Evolutionary conservation across 2,888 invertebrate species (phyloP).

Genomic region (Galerucella pusilla): DNA sequence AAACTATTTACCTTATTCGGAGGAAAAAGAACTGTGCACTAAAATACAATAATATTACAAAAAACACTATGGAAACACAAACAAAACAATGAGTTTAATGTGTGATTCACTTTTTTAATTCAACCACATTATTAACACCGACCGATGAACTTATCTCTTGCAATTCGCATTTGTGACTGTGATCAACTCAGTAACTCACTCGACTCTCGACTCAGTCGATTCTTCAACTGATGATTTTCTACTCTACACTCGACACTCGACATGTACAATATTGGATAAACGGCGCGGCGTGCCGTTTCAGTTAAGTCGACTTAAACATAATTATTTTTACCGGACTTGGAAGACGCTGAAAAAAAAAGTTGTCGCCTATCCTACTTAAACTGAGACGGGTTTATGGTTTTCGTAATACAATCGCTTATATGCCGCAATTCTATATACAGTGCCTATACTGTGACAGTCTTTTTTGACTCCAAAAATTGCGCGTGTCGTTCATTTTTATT

Average conservation of each 20-base stretch:
- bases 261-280: neutral
- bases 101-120: slow-evolving; percentile 15
- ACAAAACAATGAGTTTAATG: slow-evolving; percentile 1
- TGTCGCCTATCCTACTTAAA: slow-evolving; percentile 26
- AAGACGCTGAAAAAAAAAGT: slow-evolving; percentile 41
- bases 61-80: neutral
- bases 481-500: too few relatives aligned
- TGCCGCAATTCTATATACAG: too few relatives aligned
- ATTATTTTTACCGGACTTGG: slow-evolving; percentile 22
- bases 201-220: too few relatives aligned
- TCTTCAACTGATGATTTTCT: neutral
- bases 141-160: neutral
- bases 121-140: neutral
- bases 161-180: neutral
- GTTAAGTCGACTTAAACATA: slow-evolving; percentile 23
- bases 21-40: neutral
- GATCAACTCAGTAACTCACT: neutral
- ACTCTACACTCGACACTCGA: too few relatives aligned
- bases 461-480: too few relatives aligned
- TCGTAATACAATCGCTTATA: slow-evolving; percentile 27
- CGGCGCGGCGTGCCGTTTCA: neutral
- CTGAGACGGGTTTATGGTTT: slow-evolving; percentile 10
- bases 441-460: too few relatives aligned
- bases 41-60: too few relatives aligned
- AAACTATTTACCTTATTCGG: neutral